These are phyloP conservation scores for Macaria notata DNA, from an alignment of 2,888 invertebrate species.

Conservation along the genomic window DNA sequence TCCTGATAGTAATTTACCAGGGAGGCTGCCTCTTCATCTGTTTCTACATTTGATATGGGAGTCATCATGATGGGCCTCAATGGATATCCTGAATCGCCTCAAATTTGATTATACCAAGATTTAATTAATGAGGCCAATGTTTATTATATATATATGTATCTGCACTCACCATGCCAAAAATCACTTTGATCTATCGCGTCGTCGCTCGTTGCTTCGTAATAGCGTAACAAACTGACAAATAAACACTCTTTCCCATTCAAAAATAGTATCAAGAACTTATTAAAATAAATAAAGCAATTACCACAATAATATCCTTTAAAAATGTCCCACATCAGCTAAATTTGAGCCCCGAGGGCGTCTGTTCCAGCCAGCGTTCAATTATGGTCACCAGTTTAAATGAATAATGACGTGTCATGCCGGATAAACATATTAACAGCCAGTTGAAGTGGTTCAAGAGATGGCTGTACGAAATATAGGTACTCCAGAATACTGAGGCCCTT, in stretches of 20 bases:
- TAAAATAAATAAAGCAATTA: background rate
- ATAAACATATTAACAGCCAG: constrained; percentile 25
- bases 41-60: background rate
- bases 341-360: constrained; percentile 5
- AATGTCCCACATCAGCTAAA: constrained; percentile 16
- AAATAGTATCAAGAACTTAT: too few species aligned
- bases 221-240: too few species aligned
- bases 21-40: background rate
- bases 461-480: too few species aligned
- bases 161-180: too few species aligned
- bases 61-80: constrained; percentile 3
- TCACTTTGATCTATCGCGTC: too few species aligned
- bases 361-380: constrained; percentile 15
- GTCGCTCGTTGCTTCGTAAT: too few species aligned
- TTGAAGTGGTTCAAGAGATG: constrained; percentile 7
- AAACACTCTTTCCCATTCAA: too few species aligned
- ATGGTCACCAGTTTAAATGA: constrained; percentile 25
- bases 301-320: background rate
- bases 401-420: constrained; percentile 22
- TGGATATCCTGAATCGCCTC: constrained; percentile 1
- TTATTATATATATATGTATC: too few species aligned
- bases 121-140: too few species aligned
- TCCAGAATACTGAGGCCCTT: too few species aligned
- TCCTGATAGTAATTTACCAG: background rate
- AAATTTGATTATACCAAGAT: background rate